Conservation (phyloP, 2,888 invertebrate species). For the Furcula furcula region DNA sequence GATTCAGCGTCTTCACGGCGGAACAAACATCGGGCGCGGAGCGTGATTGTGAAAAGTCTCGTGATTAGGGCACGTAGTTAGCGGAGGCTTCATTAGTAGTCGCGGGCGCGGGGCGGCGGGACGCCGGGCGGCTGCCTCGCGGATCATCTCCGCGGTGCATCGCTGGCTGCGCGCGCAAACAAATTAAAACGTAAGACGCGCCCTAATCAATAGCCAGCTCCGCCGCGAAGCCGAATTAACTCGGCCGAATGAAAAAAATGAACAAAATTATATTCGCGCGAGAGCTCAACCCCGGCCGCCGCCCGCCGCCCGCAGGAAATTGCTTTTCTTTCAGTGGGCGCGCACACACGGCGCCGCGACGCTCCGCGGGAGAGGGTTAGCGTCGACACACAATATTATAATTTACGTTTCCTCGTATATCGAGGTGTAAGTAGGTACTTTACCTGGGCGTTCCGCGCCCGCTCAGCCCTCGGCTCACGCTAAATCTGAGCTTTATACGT, state of each 20-base stretch:
- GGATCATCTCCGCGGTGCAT: constrained; percentile 75
- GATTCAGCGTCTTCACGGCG: constrained; percentile 25
- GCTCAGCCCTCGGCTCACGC: constrained; percentile 75
- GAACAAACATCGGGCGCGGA: constrained; percentile 50
- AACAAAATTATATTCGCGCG: constrained; percentile 82
- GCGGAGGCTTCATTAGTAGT: constrained; percentile 69
- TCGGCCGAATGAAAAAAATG: constrained; percentile 81
- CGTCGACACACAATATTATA: constrained; percentile 80
- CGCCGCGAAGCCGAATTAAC: constrained; percentile 80
- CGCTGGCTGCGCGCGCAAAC: constrained; percentile 79
- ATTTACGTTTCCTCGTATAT: constrained; percentile 81
- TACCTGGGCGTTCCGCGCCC: constrained; percentile 78
- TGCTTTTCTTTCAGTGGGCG: constrained; percentile 82
- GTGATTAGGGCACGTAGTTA: constrained; percentile 69
- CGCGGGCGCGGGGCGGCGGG: constrained; percentile 32
- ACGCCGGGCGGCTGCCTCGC: constrained; percentile 31
- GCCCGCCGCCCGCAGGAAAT: constrained; percentile 66
- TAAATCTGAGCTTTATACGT: constrained; percentile 82
- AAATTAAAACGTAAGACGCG: constrained; percentile 82
- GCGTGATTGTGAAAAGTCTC: constrained; percentile 60
- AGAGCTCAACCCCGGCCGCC: constrained; percentile 64
- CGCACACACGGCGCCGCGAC: constrained; percentile 64
- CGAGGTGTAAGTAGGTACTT: constrained; percentile 80
- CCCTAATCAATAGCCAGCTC: constrained; percentile 81
- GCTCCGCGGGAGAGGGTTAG: constrained; percentile 73